Evolutionary conservation across 30 jellyfish, hydroid and myxozoan genomes (phyloP).

Genomic region (Haliclystus octoradiatus): DNA sequence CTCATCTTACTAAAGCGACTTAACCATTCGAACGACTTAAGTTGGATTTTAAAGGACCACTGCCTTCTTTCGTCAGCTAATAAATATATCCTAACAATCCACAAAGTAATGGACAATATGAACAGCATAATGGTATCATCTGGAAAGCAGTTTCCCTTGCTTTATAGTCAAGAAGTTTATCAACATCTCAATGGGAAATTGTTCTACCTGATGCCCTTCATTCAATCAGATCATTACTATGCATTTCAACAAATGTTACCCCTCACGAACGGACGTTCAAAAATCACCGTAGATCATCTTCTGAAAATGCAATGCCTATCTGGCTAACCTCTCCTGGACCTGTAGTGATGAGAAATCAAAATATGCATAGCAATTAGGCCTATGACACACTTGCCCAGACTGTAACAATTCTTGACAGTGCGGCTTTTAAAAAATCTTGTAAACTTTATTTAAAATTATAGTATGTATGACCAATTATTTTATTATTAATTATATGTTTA

Average conservation of each 20-base stretch:
- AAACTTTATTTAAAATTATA: too few relatives aligned
- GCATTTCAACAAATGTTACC: constrained; percentile 55
- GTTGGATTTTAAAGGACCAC: too few relatives aligned
- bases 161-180: constrained; percentile 23
- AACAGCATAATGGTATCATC: constrained; percentile 23
- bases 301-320: constrained; percentile 31
- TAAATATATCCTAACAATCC: constrained; percentile 12
- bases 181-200: too few relatives aligned
- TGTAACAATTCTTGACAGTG: background rate
- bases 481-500: too few relatives aligned
- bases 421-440: too few relatives aligned
- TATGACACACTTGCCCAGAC: constrained; percentile 24
- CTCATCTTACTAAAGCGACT: constrained; percentile 20
- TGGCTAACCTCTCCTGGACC: constrained; percentile 49
- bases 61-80: too few relatives aligned
- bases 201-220: too few relatives aligned
- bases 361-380: constrained; percentile 10
- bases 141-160: constrained; percentile 54
- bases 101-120: constrained; percentile 11
- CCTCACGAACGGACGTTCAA: constrained; percentile 62
- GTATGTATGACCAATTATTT: too few relatives aligned
- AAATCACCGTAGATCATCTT: constrained; percentile 23
- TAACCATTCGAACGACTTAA: too few relatives aligned
- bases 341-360: constrained; percentile 19
- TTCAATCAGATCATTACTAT: constrained; percentile 46